These are phyloP conservation scores for Dinothrombium tinctorium DNA, from an alignment of 1,140 invertebrate species.

Conservation along the genomic window DNA sequence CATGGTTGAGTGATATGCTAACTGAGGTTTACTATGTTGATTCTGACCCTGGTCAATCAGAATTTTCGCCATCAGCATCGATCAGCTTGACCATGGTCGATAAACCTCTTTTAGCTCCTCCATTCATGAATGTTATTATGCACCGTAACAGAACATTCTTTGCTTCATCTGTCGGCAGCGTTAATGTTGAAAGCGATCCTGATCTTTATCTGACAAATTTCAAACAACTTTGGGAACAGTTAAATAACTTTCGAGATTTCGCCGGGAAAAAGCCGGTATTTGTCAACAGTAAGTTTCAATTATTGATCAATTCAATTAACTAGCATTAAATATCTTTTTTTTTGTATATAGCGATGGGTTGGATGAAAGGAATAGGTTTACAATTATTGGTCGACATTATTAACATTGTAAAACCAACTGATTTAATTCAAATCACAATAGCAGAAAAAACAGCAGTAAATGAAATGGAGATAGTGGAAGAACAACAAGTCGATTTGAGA, in stretches of 20 bases:
- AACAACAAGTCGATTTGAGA: background rate
- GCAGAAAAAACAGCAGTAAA: slow-evolving; percentile 5
- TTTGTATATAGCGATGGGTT: slow-evolving; percentile 13
- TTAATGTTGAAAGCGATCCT: background rate
- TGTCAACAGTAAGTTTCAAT: slow-evolving; percentile 2
- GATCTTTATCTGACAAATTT: background rate
- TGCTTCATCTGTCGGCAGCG: background rate
- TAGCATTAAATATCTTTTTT: no score
- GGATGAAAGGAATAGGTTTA: slow-evolving; percentile 9
- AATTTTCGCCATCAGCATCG: slow-evolving; percentile 7
- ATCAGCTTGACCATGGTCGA: slow-evolving; percentile 1
- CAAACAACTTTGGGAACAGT: background rate
- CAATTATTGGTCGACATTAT: slow-evolving; percentile 7
- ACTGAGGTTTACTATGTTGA: slow-evolving; percentile 5
- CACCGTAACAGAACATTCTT: background rate
- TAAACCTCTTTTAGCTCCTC: slow-evolving; percentile 1
- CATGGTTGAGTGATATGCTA: background rate
- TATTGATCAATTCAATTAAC: no score
- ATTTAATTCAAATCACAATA: slow-evolving; percentile 8
- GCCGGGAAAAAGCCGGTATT: slow-evolving; percentile 1
- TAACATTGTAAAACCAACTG: slow-evolving; percentile 4
- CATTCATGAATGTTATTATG: slow-evolving; percentile 4
- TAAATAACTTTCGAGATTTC: background rate
- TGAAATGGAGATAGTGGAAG: background rate
- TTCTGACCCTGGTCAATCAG: slow-evolving; percentile 11